These are phyloP conservation scores for Alca torda DNA, from an alignment of 2,797 vertebrate species.

Conservation along the genomic window DNA sequence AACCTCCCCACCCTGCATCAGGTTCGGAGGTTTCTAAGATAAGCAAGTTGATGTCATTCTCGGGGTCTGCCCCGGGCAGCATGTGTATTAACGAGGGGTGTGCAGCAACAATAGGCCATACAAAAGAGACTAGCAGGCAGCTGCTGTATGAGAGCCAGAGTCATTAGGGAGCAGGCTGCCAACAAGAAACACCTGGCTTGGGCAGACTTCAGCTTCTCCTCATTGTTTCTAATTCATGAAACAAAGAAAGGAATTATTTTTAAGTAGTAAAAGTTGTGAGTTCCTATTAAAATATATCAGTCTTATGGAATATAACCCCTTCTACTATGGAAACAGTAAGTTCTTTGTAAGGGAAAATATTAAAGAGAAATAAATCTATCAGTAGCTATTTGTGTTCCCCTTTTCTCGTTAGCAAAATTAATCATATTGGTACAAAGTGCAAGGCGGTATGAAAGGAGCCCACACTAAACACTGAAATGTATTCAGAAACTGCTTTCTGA, in stretches of 20 bases:
- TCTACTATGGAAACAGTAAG: not conserved
- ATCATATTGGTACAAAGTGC: slow-evolving; percentile 19
- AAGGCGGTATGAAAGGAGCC: slow-evolving; percentile 9
- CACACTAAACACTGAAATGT: not conserved
- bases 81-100: slow-evolving; percentile 88
- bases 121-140: slow-evolving; percentile 89
- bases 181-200: slow-evolving; percentile 86
- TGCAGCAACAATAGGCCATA: slow-evolving; percentile 86
- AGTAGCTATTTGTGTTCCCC: slow-evolving; percentile 30
- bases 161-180: slow-evolving; percentile 85
- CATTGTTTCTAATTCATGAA: slow-evolving; percentile 75
- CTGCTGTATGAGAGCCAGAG: slow-evolving; percentile 85
- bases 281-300: slow-evolving; percentile 54
- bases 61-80: slow-evolving; percentile 80
- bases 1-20: slow-evolving; percentile 79
- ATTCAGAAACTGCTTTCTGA: not conserved
- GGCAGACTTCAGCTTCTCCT: slow-evolving; percentile 77
- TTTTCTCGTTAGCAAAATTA: slow-evolving; percentile 50
- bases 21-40: slow-evolving; percentile 83
- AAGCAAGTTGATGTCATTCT: slow-evolving; percentile 86
- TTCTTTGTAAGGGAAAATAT: slow-evolving; percentile 49
- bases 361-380: slow-evolving; percentile 45
- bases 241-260: slow-evolving; percentile 82
- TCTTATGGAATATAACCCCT: not conserved
- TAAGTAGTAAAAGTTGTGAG: slow-evolving; percentile 75